These are phyloP conservation scores for Neuroterus valhalla DNA, from an alignment of 1,140 invertebrate genomes.

Conservation along the genomic window DNA sequence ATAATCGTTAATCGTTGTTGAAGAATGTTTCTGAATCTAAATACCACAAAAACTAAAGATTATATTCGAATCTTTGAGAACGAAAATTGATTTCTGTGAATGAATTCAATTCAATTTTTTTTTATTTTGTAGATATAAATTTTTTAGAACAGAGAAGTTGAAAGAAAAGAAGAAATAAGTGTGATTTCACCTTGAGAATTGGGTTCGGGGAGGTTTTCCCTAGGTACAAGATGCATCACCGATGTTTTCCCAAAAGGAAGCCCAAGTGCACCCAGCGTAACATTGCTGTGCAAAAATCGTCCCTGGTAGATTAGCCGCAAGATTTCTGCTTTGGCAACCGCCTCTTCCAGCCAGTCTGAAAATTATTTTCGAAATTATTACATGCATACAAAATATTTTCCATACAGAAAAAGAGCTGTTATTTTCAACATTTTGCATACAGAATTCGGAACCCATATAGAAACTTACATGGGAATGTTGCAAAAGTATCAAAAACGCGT, in stretches of 20 bases:
- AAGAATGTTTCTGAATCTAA: too few species aligned
- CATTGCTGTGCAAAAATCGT: conserved; percentile 98
- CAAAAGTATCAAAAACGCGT: conserved; percentile 33
- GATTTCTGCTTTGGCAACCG: conserved; percentile 96
- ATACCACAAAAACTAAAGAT: too few species aligned
- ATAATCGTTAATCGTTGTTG: too few species aligned
- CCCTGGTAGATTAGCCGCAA: conserved; percentile 99
- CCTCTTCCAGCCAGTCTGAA: conserved; percentile 96
- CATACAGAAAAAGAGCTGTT: conserved; percentile 2
- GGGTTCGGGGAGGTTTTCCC: conserved; percentile 99
- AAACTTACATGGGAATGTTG: neutral
- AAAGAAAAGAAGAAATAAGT: neutral
- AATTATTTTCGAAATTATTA: conserved; percentile 54
- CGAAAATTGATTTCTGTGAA: too few species aligned
- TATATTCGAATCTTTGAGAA: too few species aligned
- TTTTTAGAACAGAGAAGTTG: neutral
- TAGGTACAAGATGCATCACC: conserved; percentile 99
- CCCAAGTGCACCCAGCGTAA: conserved; percentile 96
- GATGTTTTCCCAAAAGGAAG: conserved; percentile 97
- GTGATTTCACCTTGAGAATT: conserved; percentile 92
- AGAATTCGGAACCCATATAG: too few species aligned
- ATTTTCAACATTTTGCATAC: too few species aligned
- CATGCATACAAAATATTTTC: conserved; percentile 40
- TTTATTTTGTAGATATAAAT: neutral
- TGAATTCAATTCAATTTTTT: neutral